Percentiles rank a stretch among this genome's conserved stretches.
Conservation (phyloP, 2,888 invertebrate species). For the Habroteleia sp. region DNA sequence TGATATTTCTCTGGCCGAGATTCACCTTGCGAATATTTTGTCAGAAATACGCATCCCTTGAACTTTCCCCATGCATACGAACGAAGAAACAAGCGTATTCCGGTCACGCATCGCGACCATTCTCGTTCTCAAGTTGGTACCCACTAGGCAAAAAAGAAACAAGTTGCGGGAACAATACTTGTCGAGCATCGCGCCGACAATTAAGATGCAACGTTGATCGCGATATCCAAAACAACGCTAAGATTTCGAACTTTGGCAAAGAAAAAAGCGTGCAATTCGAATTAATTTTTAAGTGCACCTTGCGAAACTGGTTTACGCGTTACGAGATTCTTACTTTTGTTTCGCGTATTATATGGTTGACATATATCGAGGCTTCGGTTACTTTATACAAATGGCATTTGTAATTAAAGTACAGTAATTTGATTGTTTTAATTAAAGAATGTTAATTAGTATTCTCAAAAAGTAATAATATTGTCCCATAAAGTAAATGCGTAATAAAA, state of each 20-base stretch:
- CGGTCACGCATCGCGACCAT: conserved; percentile 60
- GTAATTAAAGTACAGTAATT: background rate
- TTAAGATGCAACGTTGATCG: conserved; percentile 36
- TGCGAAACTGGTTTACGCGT: too few relatives aligned
- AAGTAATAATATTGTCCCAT: background rate
- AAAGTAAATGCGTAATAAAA: background rate
- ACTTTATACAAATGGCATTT: too few relatives aligned
- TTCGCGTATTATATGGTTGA: too few relatives aligned
- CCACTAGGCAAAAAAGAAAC: conserved; percentile 40
- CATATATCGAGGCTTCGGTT: too few relatives aligned
- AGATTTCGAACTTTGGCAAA: background rate
- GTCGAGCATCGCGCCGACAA: conserved; percentile 35
- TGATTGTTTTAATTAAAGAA: background rate
- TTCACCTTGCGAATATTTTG: conserved; percentile 41
- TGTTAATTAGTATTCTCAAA: background rate
- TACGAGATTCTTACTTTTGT: too few relatives aligned
- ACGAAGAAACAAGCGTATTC: conserved; percentile 41
- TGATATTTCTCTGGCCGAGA: conserved; percentile 47
- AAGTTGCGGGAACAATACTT: conserved; percentile 51
- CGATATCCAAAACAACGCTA: conserved; percentile 10
- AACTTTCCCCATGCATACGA: conserved; percentile 59
- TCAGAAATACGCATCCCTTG: conserved; percentile 43
- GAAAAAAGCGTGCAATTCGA: background rate
- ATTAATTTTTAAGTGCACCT: conserved; percentile 3
- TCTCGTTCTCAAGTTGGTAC: conserved; percentile 59